phyloP scores from a whole-genome alignment of 1,140 invertebrate species.

The Drosophila pectinifera region DNA sequence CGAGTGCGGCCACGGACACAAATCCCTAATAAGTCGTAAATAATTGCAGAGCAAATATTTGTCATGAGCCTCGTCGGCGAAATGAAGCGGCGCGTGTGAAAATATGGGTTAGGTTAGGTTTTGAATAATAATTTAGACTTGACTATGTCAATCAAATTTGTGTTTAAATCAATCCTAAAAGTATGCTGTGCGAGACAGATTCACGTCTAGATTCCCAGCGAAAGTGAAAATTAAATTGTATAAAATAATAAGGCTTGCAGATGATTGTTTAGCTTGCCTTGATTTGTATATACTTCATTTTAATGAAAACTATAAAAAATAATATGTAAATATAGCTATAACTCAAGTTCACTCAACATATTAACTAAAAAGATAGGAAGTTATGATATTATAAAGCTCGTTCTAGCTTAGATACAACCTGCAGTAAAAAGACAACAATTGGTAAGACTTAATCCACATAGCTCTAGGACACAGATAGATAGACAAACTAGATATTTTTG shows the following conservation, averaged over 20 bases:
- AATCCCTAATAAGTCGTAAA: constrained; percentile 45
- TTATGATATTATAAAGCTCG: too few relatives aligned
- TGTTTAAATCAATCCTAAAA: neutral
- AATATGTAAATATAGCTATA: too few relatives aligned
- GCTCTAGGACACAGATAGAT: too few relatives aligned
- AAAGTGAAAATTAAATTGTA: neutral
- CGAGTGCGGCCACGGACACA: constrained; percentile 6
- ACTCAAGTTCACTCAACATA: too few relatives aligned
- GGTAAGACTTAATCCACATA: too few relatives aligned
- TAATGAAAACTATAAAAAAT: too few relatives aligned
- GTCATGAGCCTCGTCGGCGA: neutral
- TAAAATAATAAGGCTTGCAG: neutral
- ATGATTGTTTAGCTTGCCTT: neutral
- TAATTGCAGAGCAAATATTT: constrained; percentile 64
- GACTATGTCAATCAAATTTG: constrained; percentile 1
- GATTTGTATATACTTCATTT: too few relatives aligned
- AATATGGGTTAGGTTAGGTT: constrained; percentile 4
- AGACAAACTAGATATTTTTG: too few relatives aligned
- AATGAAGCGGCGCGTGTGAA: constrained; percentile 1
- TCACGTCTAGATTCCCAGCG: neutral
- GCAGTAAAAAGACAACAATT: too few relatives aligned
- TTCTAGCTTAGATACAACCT: too few relatives aligned
- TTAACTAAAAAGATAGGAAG: too few relatives aligned
- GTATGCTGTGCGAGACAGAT: neutral
- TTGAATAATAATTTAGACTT: constrained; percentile 8